Conservation (phyloP, 2,797 vertebrate species). For the Threskiornis aethiopicus region DNA sequence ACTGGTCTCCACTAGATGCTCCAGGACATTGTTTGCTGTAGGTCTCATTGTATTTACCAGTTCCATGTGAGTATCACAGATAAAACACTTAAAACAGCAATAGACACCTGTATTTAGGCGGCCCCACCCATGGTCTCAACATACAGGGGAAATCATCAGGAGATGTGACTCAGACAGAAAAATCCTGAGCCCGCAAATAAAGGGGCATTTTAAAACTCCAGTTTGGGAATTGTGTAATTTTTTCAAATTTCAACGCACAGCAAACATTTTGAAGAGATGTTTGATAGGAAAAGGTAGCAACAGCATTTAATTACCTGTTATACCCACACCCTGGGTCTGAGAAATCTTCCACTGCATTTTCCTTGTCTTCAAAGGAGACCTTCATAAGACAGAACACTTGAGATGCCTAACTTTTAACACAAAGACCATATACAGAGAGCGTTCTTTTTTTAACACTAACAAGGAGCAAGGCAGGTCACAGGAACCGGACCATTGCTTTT, state of each 20-base stretch:
- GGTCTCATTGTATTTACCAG: not conserved
- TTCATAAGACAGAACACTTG: not conserved
- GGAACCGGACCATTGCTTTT: not conserved
- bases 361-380: not conserved
- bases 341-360: not conserved
- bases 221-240: not conserved
- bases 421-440: not conserved
- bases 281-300: not conserved
- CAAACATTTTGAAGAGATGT: not conserved
- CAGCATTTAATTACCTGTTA: not conserved
- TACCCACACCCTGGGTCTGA: not conserved
- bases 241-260: not conserved
- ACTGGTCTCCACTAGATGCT: not conserved
- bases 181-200: not conserved
- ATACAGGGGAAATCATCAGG: not conserved
- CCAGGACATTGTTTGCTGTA: not conserved
- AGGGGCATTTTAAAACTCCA: not conserved
- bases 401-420: not conserved
- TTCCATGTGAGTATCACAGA: not conserved
- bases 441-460: not conserved
- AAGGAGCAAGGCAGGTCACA: not conserved
- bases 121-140: not conserved
- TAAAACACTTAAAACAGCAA: not conserved
- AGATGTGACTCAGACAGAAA: not conserved
- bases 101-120: not conserved